Percentiles rank a stretch among this genome's conserved stretches.
phyloP scores from a whole-genome alignment of 2,113 vertebrate genomes.

The Dendropsophus ebraccatus region DNA sequence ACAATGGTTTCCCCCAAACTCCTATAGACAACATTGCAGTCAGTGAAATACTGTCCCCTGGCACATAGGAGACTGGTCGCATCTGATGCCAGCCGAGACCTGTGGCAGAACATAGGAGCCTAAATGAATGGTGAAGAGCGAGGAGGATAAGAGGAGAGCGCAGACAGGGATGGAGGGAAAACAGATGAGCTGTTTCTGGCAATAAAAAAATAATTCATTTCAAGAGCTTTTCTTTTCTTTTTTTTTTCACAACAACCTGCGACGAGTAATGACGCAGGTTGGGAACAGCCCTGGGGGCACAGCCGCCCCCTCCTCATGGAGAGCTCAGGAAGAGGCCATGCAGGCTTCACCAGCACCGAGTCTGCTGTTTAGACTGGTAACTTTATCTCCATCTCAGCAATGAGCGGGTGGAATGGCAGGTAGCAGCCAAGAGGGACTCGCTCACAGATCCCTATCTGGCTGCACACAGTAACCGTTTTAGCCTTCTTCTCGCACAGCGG shows the following conservation, averaged over 20 bases:
- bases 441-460: constrained; percentile 25
- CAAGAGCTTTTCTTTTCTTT: not conserved
- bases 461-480: not conserved
- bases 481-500: not conserved
- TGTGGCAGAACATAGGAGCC: not conserved
- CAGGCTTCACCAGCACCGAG: not conserved
- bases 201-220: constrained; percentile 16
- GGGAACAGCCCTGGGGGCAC: constrained; percentile 45
- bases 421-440: constrained; percentile 16
- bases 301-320: not conserved
- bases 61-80: not conserved
- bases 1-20: no score
- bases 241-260: constrained; percentile 40
- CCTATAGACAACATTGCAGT: no score
- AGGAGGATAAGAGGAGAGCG: not conserved
- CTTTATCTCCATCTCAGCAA: constrained; percentile 27
- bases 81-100: not conserved
- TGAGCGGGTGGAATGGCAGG: constrained; percentile 10
- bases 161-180: constrained; percentile 11
- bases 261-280: constrained; percentile 50
- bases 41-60: not conserved
- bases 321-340: constrained; percentile 1
- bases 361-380: constrained; percentile 49
- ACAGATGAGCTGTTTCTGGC: constrained; percentile 44
- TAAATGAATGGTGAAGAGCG: not conserved